Evolutionary conservation across 2,888 invertebrate species (phyloP), one percentile per base, ranked within the genome.

Genomic region (Cerastis leucographa): DNA sequence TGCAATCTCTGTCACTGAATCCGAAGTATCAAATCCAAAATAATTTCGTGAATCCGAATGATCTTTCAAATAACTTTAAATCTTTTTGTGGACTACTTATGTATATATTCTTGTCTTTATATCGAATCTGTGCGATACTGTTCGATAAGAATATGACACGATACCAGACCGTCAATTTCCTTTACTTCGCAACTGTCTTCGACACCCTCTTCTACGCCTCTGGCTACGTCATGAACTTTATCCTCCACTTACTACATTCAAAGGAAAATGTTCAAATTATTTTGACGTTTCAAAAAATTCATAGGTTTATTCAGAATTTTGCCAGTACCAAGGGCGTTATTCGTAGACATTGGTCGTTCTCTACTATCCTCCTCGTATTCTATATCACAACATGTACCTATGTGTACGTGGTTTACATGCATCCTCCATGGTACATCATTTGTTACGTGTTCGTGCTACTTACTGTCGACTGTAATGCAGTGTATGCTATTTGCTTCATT

Each of bases 281-380:
- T 19, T 49, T 85, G 11, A 76, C 35, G 5, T 74, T 87, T 62
- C 87, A 87, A 76, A 56, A 72, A 17, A 29, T 83, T 12, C 77
- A 79, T 29, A 80, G 75, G 35, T 61, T 54, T 12, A 46, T 87
- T 12, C 22, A 71, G 4, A 40, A 76, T 29, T n/a, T 35, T n/a
- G 11, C 42, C 22, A 25, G n/a, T 29, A 64, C 64, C 9, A 68
- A 71, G 1, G 12, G 29, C 1, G 56, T 71, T 14, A 64, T 64
- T 14, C 3, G 1, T 8, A 71, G 42, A 40, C 80, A 80, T 42
- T 85, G 87, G 78, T 61, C 66, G 0, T 40, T 1, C 71, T 72
- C 77, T 0, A n/a, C 25, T 17, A 11, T 62, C 1, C 4, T 78
- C 2, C 19, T 77, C 4, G 9, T 19, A 1, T 62, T 68, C 0